These are phyloP conservation scores for Rapana venosa DNA, from an alignment of 2,888 invertebrate genomes.

Conservation along the genomic window DNA sequence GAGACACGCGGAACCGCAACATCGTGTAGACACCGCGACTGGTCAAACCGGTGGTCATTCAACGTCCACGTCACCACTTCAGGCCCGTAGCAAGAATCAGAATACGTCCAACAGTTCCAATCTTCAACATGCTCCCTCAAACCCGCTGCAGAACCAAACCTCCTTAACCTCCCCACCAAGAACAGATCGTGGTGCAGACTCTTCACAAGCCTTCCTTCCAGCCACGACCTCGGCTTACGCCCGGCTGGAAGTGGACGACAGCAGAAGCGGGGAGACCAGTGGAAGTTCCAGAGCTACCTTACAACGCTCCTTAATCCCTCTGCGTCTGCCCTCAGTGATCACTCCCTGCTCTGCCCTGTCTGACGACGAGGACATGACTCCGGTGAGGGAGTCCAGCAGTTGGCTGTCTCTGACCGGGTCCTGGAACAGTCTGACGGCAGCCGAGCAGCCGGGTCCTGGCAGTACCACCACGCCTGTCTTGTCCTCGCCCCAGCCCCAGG, in stretches of 20 bases:
- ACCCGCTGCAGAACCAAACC: background rate
- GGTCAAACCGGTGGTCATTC: background rate
- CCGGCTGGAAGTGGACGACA: constrained; percentile 2
- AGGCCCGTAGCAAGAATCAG: background rate
- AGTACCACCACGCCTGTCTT: background rate
- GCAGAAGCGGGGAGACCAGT: background rate
- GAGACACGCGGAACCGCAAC: background rate
- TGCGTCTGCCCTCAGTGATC: constrained; percentile 84
- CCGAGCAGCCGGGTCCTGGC: background rate
- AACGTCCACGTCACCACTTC: background rate
- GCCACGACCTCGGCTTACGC: background rate
- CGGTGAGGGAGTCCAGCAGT: background rate
- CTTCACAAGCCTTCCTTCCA: constrained; percentile 18
- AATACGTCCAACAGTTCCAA: background rate
- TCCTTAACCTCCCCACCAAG: background rate
- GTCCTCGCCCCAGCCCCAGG: background rate
- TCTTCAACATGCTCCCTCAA: background rate
- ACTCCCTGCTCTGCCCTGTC: constrained; percentile 80
- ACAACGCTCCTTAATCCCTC: constrained; percentile 2
- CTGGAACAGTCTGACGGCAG: background rate
- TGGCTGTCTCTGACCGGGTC: constrained; percentile 4
- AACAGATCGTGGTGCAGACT: background rate
- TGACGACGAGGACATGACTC: constrained; percentile 25
- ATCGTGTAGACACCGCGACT: background rate
- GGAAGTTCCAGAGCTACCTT: background rate